Evolutionary conservation across 2,797 vertebrate genomes (phyloP).

Genomic region (Catostomus latipinnis): DNA sequence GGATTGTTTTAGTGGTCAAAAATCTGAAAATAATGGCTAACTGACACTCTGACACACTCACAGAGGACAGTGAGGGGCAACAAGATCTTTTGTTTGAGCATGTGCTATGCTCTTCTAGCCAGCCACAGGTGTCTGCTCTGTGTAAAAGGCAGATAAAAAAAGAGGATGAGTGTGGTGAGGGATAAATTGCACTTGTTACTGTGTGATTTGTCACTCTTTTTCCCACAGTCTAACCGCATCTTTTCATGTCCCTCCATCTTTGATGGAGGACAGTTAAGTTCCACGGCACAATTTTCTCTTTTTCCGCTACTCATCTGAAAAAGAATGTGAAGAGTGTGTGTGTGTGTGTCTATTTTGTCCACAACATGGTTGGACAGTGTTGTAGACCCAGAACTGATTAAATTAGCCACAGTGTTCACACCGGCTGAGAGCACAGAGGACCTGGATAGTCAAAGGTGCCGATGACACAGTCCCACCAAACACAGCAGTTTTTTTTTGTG

Average conservation of each 20-base stretch:
- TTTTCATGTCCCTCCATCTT: conserved; percentile 35
- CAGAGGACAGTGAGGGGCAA: conserved; percentile 19
- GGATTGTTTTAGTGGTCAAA: too few relatives aligned
- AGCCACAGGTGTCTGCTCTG: conserved; percentile 48
- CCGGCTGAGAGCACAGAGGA: conserved; percentile 28
- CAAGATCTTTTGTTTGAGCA: neutral
- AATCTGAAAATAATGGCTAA: too few relatives aligned
- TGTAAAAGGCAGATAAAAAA: conserved; percentile 41
- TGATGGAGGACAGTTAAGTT: too few relatives aligned
- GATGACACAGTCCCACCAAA: conserved; percentile 40
- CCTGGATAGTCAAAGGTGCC: conserved; percentile 11
- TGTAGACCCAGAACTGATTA: neutral
- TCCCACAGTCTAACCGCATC: conserved; percentile 42
- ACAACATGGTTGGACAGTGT: conserved; percentile 13
- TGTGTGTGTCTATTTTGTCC: conserved; percentile 1
- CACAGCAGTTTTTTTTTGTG: conserved; percentile 25
- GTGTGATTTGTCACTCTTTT: conserved; percentile 58
- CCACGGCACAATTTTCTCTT: conserved; percentile 12
- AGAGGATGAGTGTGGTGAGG: conserved; percentile 47
- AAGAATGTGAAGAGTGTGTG: conserved; percentile 5
- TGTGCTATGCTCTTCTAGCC: conserved; percentile 3
- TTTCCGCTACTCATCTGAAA: conserved; percentile 22
- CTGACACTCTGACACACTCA: neutral
- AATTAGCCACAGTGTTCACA: conserved; percentile 13
- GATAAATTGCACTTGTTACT: conserved; percentile 55